These are phyloP conservation scores for Callocephalon fimbriatum DNA, from an alignment of 2,113 vertebrate genomes.

Conservation along the genomic window DNA sequence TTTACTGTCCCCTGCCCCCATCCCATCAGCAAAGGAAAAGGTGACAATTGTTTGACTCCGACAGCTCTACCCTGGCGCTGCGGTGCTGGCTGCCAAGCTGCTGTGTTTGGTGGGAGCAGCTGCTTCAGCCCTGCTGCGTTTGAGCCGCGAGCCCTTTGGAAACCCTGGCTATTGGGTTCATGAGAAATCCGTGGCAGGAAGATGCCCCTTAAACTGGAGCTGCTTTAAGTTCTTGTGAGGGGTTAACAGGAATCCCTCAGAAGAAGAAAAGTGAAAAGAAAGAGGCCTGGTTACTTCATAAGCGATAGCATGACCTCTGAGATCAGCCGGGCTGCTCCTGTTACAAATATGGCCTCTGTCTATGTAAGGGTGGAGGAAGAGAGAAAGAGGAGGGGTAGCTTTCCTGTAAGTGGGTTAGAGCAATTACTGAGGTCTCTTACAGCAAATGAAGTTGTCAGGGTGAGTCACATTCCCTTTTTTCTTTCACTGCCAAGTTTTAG, in stretches of 20 bases:
- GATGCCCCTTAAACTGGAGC: background rate
- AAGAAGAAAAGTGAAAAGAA: background rate
- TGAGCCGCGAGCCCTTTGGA: background rate
- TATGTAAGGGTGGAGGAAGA: background rate
- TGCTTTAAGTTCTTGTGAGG: background rate
- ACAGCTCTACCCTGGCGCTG: background rate
- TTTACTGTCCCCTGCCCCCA: background rate
- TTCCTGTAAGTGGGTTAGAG: slow-evolving; percentile 63
- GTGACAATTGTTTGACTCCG: background rate
- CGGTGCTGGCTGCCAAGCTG: background rate
- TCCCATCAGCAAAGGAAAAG: background rate
- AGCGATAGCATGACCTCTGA: background rate
- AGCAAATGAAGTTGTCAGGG: slow-evolving; percentile 57
- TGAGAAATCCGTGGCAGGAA: background rate
- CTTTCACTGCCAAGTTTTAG: slow-evolving; percentile 60
- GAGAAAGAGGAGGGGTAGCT: slow-evolving; percentile 38
- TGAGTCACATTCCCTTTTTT: slow-evolving; percentile 66
- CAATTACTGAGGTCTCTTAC: slow-evolving; percentile 65
- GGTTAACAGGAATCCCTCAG: background rate
- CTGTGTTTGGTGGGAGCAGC: background rate
- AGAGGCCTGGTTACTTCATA: background rate
- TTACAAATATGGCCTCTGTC: background rate
- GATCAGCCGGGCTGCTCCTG: background rate
- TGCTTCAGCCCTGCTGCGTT: background rate
- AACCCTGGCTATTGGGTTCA: background rate